These are phyloP conservation scores for Piprites chloris DNA, from an alignment of 2,113 vertebrate genomes.

Conservation along the genomic window DNA sequence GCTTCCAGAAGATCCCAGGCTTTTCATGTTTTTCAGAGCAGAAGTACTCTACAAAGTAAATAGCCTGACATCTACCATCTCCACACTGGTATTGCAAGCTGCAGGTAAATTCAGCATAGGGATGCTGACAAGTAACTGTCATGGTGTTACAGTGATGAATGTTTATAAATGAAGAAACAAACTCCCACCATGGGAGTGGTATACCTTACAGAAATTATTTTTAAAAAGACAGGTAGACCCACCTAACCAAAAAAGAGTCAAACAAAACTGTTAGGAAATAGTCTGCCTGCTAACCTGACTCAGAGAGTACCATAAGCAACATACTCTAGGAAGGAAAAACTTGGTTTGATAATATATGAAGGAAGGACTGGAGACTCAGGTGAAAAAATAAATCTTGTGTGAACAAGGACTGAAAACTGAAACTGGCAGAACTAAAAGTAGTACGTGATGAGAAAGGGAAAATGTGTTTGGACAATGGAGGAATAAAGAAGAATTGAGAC, in stretches of 20 bases:
- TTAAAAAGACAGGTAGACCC: neutral
- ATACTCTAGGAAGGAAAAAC: neutral
- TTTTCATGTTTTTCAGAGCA: neutral
- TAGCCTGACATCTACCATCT: neutral
- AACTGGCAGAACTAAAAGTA: neutral
- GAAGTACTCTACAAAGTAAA: neutral
- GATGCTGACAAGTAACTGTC: neutral
- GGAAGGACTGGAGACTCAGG: neutral
- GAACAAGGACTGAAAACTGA: neutral
- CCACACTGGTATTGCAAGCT: neutral
- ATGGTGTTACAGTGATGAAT: neutral
- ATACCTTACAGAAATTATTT: neutral
- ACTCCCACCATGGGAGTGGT: neutral
- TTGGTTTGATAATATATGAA: neutral
- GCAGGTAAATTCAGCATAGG: neutral
- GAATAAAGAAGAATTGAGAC: neutral
- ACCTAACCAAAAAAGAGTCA: neutral
- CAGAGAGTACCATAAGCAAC: neutral
- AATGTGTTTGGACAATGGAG: neutral
- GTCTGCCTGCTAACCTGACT: neutral
- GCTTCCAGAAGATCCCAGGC: neutral
- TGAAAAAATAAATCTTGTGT: neutral
- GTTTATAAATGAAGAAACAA: neutral
- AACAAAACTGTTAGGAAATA: neutral
- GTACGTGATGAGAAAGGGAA: neutral